Base-by-base conservation (phyloP, 1,140 invertebrate genomes). In the Achatina immaculata region DNA sequence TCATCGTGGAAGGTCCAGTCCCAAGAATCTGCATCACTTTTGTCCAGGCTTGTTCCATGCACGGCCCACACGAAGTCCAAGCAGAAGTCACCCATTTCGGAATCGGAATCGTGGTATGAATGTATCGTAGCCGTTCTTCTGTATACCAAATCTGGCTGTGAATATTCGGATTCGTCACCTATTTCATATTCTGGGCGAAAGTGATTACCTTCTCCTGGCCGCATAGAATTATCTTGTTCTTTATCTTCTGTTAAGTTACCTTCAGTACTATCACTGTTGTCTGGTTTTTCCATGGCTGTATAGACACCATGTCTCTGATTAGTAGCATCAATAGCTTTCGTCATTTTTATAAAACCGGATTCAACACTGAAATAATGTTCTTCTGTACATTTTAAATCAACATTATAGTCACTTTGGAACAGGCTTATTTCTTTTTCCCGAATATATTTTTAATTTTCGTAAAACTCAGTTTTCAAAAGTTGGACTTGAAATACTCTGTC, bases 1-100 rank as follows among this genome's bases (percentile, higher is more conserved):
- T 28, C 24, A 40, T 72, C 42, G 43, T 36, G 69, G 43, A 72
- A 72, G 42, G 69, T 72, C 69, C 69, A 72, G 42, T 72, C 69
- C 69, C 69, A 72, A 4, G 69, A 72, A 42, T 72, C 69, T 4
- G 69, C 69, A 45, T 43, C 38, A 28, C 69, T 45, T 38, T 38
- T 68, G 40, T 72, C 69, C n/a, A 42, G 40, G 38, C 43, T 40
- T 2, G 28, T 28, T 9, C 40, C 69, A 9, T 14, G 69, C 7
- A 45, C 19, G 4, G 28, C 1, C 1, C 19, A 7, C 3, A 7
- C 14, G 6, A 9, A 7, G 42, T 16, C 7, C 3, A 40, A 45
- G 19, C 43, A 38, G 42, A 43, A 72, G 42, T 72, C 40, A 14
- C 21, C 21, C 6, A 28, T 4, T 4, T 43, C 36, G 2, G 38